phyloP scores from a whole-genome alignment of 2,113 vertebrate species.

The Aramus guarauna region DNA sequence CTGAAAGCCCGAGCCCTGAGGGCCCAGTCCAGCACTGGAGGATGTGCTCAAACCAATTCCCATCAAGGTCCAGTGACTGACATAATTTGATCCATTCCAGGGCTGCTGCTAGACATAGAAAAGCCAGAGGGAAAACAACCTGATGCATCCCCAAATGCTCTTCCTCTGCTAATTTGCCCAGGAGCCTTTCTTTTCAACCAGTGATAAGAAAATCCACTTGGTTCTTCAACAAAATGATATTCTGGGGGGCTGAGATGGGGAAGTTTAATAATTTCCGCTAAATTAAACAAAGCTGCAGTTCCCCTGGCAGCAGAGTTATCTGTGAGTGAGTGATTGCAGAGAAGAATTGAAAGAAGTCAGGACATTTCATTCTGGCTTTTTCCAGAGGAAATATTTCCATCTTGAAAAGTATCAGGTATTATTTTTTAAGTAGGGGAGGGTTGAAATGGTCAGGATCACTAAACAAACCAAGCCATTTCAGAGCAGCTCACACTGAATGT shows the following conservation, averaged over 20 bases:
- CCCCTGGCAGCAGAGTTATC: background rate
- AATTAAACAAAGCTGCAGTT: background rate
- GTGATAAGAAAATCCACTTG: background rate
- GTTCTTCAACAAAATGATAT: background rate
- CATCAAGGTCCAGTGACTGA: background rate
- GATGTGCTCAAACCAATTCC: background rate
- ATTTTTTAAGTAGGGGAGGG: background rate
- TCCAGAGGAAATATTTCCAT: background rate
- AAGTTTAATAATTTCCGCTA: background rate
- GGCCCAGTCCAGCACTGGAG: background rate
- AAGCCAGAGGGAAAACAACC: background rate
- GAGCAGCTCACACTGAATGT: background rate
- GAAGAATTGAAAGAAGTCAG: background rate
- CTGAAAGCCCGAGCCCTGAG: background rate
- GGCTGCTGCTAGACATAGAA: background rate
- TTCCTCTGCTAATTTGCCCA: background rate
- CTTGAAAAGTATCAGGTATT: background rate
- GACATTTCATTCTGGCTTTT: background rate
- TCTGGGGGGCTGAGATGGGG: background rate
- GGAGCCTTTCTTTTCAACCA: background rate
- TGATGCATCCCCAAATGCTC: background rate
- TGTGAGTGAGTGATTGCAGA: background rate
- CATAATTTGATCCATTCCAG: background rate
- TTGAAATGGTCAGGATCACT: background rate
- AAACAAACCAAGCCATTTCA: background rate